Percentiles rank a stretch among this genome's conserved stretches.
These are phyloP conservation scores for Diplogasteroides magnus DNA, from an alignment of 1,140 invertebrate genomes.

Conservation along the genomic window DNA sequence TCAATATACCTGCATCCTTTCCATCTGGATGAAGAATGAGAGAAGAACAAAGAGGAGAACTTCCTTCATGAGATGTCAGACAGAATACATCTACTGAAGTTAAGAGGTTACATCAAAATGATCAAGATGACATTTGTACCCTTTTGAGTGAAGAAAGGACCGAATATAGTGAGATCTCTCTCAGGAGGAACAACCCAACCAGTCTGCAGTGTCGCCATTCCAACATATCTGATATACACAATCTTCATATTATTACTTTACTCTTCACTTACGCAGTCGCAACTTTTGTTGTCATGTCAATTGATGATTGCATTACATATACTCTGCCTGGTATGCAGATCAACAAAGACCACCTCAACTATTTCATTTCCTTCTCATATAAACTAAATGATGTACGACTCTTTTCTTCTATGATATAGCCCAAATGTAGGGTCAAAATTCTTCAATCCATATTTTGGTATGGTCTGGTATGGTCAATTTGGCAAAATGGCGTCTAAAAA, in stretches of 20 bases:
- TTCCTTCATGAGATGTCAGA: background rate
- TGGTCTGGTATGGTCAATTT: too few relatives aligned
- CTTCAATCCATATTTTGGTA: too few relatives aligned
- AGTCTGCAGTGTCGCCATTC: background rate
- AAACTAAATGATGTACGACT: too few relatives aligned
- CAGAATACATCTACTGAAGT: background rate
- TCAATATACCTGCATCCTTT: background rate
- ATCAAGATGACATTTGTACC: background rate
- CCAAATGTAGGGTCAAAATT: too few relatives aligned
- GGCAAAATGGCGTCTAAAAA: too few relatives aligned
- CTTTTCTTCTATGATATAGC: too few relatives aligned
- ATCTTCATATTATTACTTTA: too few relatives aligned
- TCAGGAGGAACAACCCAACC: background rate
- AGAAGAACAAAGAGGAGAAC: background rate
- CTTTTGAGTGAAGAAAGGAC: background rate
- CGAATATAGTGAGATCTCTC: background rate
- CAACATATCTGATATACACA: background rate
- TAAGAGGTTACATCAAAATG: background rate
- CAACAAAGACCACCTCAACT: background rate
- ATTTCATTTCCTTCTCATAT: background rate
- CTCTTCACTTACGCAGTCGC: too few relatives aligned
- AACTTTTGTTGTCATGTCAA: background rate
- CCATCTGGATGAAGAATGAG: background rate
- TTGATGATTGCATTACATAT: background rate
- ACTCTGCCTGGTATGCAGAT: background rate